These are phyloP conservation scores for Macrosiphum euphorbiae DNA, from an alignment of 2,888 invertebrate species.

Conservation along the genomic window DNA sequence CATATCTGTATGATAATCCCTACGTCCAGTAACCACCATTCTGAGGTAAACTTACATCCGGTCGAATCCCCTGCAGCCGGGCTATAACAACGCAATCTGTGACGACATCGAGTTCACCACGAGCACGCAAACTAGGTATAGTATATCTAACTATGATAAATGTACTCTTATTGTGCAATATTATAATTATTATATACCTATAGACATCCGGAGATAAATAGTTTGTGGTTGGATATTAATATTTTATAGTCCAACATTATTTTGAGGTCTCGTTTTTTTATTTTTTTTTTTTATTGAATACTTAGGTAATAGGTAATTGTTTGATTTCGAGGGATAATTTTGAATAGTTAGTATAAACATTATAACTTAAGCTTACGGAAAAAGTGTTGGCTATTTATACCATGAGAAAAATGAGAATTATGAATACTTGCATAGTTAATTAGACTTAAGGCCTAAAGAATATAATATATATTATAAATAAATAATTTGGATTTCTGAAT, in stretches of 20 bases:
- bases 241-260: neutral
- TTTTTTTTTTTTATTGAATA: neutral
- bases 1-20: neutral
- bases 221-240: neutral
- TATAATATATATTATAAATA: neutral
- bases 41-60: neutral
- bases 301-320: neutral
- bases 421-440: neutral
- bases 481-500: neutral
- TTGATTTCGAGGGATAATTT: neutral
- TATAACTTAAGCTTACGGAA: neutral
- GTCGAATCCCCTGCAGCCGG: neutral
- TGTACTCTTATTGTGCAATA: neutral
- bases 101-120: neutral
- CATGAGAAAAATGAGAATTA: neutral
- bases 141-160: neutral
- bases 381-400: neutral
- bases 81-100: neutral
- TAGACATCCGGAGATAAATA: neutral
- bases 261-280: neutral
- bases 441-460: neutral
- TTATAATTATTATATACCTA: neutral
- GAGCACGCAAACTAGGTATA: neutral
- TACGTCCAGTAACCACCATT: neutral
- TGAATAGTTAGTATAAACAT: neutral